Conservation (phyloP, 2,888 invertebrate species). For the Clanis bilineata region DNA sequence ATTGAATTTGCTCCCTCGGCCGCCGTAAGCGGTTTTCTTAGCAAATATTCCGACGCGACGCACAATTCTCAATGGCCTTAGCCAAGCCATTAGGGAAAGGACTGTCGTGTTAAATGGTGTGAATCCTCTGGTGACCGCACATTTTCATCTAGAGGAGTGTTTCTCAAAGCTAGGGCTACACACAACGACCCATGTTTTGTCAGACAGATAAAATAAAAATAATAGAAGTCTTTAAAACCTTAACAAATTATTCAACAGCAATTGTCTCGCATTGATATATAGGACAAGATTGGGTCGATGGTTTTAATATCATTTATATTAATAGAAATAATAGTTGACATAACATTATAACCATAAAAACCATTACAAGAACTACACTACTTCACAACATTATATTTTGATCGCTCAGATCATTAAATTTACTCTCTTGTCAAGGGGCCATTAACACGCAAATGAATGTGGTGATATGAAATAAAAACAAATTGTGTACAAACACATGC, state of each 20-base stretch:
- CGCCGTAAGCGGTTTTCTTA: neutral
- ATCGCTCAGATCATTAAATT: neutral
- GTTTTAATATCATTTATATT: too few species aligned
- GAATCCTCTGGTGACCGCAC: slow-evolving; percentile 14
- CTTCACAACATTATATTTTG: neutral
- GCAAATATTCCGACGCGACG: neutral
- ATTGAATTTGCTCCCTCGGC: slow-evolving; percentile 1
- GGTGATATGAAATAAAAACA: slow-evolving; percentile 13
- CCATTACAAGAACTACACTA: neutral
- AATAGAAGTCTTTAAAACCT: too few species aligned
- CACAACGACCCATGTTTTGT: neutral
- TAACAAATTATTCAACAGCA: too few species aligned
- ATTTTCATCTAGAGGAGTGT: slow-evolving; percentile 10
- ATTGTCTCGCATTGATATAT: too few species aligned
- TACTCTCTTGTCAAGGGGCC: neutral
- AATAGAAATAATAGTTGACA: too few species aligned
- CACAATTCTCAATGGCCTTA: slow-evolving; percentile 2
- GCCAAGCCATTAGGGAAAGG: slow-evolving; percentile 13
- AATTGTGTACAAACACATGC: slow-evolving; percentile 1
- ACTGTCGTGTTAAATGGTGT: slow-evolving; percentile 16
- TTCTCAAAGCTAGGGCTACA: neutral
- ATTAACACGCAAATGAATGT: slow-evolving; percentile 12
- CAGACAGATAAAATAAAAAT: too few species aligned
- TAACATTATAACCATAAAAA: neutral
- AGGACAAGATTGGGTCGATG: too few species aligned